Percentiles rank a stretch among this genome's conserved stretches.
Conservation (phyloP, 2,797 vertebrate genomes). For the Myripristis jacobus region DNA sequence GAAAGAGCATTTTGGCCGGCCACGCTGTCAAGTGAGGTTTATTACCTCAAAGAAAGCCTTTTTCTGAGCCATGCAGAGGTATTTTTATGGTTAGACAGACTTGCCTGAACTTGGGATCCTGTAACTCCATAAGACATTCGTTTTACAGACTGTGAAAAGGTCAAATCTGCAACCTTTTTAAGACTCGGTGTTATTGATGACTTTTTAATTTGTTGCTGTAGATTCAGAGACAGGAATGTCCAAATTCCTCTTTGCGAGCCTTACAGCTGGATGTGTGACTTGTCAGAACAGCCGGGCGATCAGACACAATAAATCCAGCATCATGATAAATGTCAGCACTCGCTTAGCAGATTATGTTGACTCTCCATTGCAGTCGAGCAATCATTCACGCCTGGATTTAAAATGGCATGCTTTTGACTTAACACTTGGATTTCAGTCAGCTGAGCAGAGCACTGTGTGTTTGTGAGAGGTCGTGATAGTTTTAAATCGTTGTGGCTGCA, state of each 20-base stretch:
- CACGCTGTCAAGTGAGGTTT: too few relatives aligned
- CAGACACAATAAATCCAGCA: slow-evolving; percentile 22
- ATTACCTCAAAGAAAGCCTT: neutral
- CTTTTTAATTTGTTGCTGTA: slow-evolving; percentile 32
- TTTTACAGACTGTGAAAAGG: slow-evolving; percentile 3
- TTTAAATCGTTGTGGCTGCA: slow-evolving; percentile 21
- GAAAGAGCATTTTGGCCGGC: too few relatives aligned
- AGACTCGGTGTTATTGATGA: too few relatives aligned
- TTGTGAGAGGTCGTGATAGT: neutral
- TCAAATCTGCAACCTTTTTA: too few relatives aligned
- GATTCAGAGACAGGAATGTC: slow-evolving; percentile 28
- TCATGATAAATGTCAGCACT: neutral
- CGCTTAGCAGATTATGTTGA: neutral
- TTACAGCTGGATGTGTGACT: slow-evolving; percentile 10
- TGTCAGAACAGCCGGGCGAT: slow-evolving; percentile 39
- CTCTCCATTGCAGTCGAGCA: too few relatives aligned
- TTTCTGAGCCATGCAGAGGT: neutral
- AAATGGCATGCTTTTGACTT: neutral
- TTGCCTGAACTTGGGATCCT: slow-evolving; percentile 48
- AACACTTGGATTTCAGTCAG: neutral
- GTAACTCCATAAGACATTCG: slow-evolving; percentile 15
- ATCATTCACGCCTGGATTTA: neutral
- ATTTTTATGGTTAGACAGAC: slow-evolving; percentile 8
- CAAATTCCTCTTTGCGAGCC: slow-evolving; percentile 10
- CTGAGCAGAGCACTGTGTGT: neutral